These are phyloP conservation scores for Eulithis testata DNA, from an alignment of 2,888 invertebrate species.

Conservation along the genomic window DNA sequence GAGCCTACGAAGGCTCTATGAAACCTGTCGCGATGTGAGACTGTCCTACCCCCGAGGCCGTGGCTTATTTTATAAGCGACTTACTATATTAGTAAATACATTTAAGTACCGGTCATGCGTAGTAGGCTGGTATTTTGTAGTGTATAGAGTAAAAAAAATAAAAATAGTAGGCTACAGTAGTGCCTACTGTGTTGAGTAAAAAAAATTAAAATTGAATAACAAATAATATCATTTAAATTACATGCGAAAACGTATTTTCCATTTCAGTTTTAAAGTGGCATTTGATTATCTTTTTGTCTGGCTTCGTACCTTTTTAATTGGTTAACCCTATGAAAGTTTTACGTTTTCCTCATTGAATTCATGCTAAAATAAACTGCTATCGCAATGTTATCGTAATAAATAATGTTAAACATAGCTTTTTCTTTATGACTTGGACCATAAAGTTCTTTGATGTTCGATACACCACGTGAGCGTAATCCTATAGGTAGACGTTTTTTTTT, in stretches of 20 bases:
- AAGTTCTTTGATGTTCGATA: constrained; percentile 1
- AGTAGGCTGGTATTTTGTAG: not conserved
- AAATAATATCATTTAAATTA: no score
- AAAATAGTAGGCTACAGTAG: no score
- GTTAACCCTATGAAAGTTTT: no score
- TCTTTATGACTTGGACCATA: constrained; percentile 21
- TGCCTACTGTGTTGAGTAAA: not conserved
- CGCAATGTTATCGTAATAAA: not conserved
- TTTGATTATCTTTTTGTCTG: no score
- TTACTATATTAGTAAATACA: constrained; percentile 2
- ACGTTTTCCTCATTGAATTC: no score
- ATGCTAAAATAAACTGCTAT: not conserved
- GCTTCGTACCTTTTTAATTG: no score
- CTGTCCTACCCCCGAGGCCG: constrained; percentile 23
- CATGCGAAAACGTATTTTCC: no score
- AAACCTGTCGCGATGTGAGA: constrained; percentile 21
- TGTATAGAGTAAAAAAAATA: not conserved
- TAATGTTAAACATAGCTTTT: constrained; percentile 1
- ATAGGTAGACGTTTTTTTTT: no score
- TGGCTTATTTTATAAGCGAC: constrained; percentile 33
- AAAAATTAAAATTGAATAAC: no score
- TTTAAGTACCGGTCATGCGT: constrained; percentile 22
- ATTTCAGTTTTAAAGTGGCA: no score
- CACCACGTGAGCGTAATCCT: constrained; percentile 2
- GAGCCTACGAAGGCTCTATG: constrained; percentile 54